Evolutionary conservation across 2,888 invertebrate species (phyloP).

Genomic region (Oegoconia quadripuncta): DNA sequence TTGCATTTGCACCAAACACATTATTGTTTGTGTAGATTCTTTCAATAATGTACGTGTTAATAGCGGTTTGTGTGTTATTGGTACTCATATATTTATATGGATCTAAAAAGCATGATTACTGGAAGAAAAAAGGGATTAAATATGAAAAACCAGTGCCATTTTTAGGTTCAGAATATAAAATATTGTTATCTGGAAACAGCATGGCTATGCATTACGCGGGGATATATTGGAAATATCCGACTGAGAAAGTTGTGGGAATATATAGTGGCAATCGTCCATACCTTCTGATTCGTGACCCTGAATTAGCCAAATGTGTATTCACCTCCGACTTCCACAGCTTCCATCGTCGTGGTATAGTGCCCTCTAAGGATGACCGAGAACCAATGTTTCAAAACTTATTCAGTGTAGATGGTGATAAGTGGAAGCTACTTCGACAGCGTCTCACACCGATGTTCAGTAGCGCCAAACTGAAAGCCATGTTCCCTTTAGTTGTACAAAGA

Average conservation of each 20-base stretch:
- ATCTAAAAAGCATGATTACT: constrained; percentile 39
- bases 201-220: constrained; percentile 36
- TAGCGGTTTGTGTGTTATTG: no score
- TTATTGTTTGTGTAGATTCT: no score
- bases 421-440: constrained; percentile 54
- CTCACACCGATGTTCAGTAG: constrained; percentile 59
- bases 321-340: constrained; percentile 47
- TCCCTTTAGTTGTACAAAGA: constrained; percentile 52
- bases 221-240: constrained; percentile 47
- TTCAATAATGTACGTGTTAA: no score
- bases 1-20: no score
- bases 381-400: constrained; percentile 46
- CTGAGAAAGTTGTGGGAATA: constrained; percentile 47
- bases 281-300: constrained; percentile 49
- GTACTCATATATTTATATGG: no score
- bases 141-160: constrained; percentile 45
- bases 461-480: constrained; percentile 57
- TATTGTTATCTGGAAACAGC: constrained; percentile 38
- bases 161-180: constrained; percentile 42
- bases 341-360: constrained; percentile 41
- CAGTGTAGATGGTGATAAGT: constrained; percentile 48
- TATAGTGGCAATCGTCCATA: constrained; percentile 40
- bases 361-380: constrained; percentile 32
- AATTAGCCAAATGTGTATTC: constrained; percentile 42
- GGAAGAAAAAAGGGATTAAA: constrained; percentile 41